Evolutionary conservation across 2,888 invertebrate genomes (phyloP), one percentile per base, ranked within the genome.

Genomic region (Plagiodera versicolora): DNA sequence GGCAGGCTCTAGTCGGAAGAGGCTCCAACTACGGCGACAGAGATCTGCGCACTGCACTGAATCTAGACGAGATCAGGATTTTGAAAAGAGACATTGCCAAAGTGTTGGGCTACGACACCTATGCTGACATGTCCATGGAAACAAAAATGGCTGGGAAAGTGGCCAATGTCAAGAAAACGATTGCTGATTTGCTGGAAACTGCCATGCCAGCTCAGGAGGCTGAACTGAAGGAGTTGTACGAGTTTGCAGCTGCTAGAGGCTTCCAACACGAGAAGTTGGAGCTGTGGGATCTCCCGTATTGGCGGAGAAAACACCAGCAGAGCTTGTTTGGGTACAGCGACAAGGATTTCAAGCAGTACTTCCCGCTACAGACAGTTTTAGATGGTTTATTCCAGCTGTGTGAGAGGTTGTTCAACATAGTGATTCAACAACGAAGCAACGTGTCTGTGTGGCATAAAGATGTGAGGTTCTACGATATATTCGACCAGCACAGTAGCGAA

Each of bases 61-160:
- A 89, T 74, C 79, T 96, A 58, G 93, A 95, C 76, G 88, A 90
- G 74, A 91, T 97, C 55, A 84, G 95, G 35, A 81, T 77, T 48
- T 75, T 86, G 39, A 85, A 93, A 67, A 80, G 81, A 46, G 87
- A 89, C 39, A 87, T 92, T 73, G 95, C 95, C 0, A 83, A 87
- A 66, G 72, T 89, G 11, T 80, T 96, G 9, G 95, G 96, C 0
- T 97, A 87, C 77, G 84, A 89, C 64, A 87, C 85, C 56, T 96
- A 83, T 79, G 89, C 87, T 0, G 89, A 94, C 39, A 89, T 96
- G 89, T 93, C 92, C 35, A 93, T 97, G 93, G 89, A 92, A 81
- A 95, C 94, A 0, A 96, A 95, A 84, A 90, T 97, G 94, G 94
- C 95, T 6, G 91, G 89, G 8, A 89, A 83, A 66, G 52, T 63